phyloP scores from a whole-genome alignment of 2,113 vertebrate species.

The Clupea harengus region DNA sequence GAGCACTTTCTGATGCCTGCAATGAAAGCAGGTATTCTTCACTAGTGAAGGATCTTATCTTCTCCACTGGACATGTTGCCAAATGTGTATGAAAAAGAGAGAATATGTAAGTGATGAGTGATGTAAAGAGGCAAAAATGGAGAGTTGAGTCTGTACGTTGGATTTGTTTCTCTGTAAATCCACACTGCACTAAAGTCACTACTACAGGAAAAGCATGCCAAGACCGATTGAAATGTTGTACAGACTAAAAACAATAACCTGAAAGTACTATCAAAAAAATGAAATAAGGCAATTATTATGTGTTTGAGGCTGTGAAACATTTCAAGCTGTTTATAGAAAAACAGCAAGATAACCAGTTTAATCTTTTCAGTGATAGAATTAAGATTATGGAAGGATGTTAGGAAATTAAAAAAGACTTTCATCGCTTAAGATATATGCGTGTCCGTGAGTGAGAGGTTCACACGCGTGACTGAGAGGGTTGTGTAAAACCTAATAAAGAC shows the following conservation, averaged over 20 bases:
- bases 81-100: neutral
- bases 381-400: neutral
- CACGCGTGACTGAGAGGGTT: neutral
- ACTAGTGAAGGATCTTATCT: neutral
- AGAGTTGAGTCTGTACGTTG: neutral
- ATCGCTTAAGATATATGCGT: neutral
- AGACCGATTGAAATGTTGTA: neutral
- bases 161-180: neutral
- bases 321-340: neutral
- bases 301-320: neutral
- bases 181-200: neutral
- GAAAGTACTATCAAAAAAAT: neutral
- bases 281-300: neutral
- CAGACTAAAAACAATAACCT: neutral
- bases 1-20: neutral
- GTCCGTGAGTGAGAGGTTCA: neutral
- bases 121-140: neutral
- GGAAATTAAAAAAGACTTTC: neutral
- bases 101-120: neutral
- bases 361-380: neutral
- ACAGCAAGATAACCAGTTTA: neutral
- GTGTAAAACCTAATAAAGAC: neutral
- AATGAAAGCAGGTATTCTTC: neutral
- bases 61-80: neutral
- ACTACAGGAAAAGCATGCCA: neutral